Conservation (phyloP, 2,113 vertebrate species). For the Microtus ochrogaster region DNA sequence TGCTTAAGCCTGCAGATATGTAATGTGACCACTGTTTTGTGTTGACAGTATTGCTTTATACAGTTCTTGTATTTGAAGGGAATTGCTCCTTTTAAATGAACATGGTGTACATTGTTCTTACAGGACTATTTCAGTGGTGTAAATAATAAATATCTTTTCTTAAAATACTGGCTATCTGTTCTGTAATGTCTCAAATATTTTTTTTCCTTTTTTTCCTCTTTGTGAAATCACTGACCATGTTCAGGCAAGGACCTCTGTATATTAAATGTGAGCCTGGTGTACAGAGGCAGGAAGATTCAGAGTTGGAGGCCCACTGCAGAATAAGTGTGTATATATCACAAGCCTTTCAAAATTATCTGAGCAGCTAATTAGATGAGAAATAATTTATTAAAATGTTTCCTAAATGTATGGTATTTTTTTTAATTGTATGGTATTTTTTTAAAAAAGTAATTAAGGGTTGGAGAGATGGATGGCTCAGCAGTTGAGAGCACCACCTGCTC, state of each 20-base stretch:
- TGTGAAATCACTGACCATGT: background rate
- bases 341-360: constrained; percentile 26
- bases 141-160: constrained; percentile 91
- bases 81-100: constrained; percentile 87
- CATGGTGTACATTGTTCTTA: constrained; percentile 89
- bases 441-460: constrained; percentile 15
- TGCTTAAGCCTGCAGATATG: constrained; percentile 86
- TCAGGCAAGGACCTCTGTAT: constrained; percentile 2
- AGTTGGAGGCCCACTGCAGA: background rate
- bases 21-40: constrained; percentile 87
- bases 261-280: background rate
- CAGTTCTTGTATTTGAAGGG: constrained; percentile 88
- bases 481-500: too few relatives aligned
- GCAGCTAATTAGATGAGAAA: constrained; percentile 17
- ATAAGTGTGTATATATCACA: background rate
- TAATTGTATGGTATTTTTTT: background rate
- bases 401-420: constrained; percentile 22
- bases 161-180: constrained; percentile 74
- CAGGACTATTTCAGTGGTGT: constrained; percentile 88
- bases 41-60: constrained; percentile 87
- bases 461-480: too few relatives aligned
- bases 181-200: constrained; percentile 49
- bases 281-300: background rate
- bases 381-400: constrained; percentile 55
- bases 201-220: constrained; percentile 5